Conservation (phyloP, 2,888 invertebrate species). For the Machimus rusticus region DNA sequence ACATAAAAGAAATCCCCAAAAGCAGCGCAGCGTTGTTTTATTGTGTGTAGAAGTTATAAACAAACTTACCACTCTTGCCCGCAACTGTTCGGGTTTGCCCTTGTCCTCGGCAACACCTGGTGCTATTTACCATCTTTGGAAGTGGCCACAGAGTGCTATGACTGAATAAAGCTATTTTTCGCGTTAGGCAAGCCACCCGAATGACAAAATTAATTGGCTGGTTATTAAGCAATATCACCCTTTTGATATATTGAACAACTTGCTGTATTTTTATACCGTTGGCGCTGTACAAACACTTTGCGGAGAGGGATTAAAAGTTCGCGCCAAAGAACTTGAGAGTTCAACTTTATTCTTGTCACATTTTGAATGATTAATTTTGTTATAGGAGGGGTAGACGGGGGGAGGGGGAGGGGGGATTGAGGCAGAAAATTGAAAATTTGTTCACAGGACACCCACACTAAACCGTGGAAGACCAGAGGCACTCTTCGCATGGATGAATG, state of each 20-base stretch:
- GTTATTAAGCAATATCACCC: slow-evolving; percentile 46
- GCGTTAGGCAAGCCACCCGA: slow-evolving; percentile 3
- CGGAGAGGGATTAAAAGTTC: slow-evolving; percentile 43
- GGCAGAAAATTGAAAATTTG: slow-evolving; percentile 45
- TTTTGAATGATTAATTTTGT: slow-evolving; percentile 48
- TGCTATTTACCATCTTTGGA: background rate
- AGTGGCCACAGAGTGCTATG: background rate
- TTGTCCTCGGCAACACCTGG: background rate
- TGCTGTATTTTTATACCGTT: slow-evolving; percentile 30
- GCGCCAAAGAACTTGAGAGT: slow-evolving; percentile 35
- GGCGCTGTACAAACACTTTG: slow-evolving; percentile 40
- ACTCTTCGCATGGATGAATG: slow-evolving; percentile 19
- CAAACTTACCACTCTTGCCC: background rate
- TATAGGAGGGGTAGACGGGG: slow-evolving; percentile 10
- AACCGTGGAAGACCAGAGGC: background rate
- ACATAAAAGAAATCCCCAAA: background rate
- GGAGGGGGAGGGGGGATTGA: background rate
- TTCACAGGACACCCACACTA: slow-evolving; percentile 42
- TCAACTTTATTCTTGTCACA: slow-evolving; percentile 48
- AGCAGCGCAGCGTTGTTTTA: no score
- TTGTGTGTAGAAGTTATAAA: background rate
- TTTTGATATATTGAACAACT: slow-evolving; percentile 46
- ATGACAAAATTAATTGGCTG: slow-evolving; percentile 46
- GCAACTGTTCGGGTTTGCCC: background rate
- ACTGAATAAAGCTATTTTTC: background rate